Evolutionary conservation across 2,797 vertebrate genomes (phyloP).

Genomic region (Alectoris magna): DNA sequence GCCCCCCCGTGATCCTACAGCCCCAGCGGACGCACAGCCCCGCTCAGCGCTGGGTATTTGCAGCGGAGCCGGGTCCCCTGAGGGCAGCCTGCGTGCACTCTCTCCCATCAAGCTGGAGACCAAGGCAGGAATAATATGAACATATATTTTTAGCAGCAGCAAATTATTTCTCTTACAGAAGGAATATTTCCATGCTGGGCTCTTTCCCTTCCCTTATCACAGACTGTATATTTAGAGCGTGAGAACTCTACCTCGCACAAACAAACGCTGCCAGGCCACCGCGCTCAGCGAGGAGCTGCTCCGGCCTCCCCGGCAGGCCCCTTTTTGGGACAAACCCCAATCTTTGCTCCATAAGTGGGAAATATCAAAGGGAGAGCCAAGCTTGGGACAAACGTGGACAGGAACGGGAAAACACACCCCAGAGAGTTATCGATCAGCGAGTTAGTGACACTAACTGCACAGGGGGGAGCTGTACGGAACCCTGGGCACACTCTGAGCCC

Average conservation of each 20-base stretch:
- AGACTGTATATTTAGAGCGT: conserved; percentile 76
- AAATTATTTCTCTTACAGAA: conserved; percentile 69
- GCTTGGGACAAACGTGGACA: not conserved
- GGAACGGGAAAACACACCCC: not conserved
- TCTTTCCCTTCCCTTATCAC: conserved; percentile 74
- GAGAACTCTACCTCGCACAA: conserved; percentile 69
- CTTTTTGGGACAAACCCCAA: not conserved
- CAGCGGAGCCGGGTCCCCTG: not conserved
- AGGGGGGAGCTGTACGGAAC: not conserved
- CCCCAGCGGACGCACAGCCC: not conserved
- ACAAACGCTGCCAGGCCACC: conserved; percentile 24
- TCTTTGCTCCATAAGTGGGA: not conserved
- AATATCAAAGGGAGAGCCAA: not conserved
- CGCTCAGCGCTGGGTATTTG: not conserved
- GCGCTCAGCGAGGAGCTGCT: not conserved
- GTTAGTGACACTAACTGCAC: fast-evolving
- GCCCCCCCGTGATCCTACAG: not conserved
- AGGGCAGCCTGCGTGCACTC: conserved; percentile 26
- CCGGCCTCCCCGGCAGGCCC: not conserved
- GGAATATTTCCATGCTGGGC: conserved; percentile 72
- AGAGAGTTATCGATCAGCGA: not conserved
- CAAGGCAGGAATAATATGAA: conserved; percentile 54
- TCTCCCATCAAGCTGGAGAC: conserved; percentile 45
- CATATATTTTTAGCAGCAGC: conserved; percentile 72
- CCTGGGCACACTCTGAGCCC: not conserved